Conservation (phyloP, 1,140 invertebrate genomes). For the Chironomus tepperi region DNA sequence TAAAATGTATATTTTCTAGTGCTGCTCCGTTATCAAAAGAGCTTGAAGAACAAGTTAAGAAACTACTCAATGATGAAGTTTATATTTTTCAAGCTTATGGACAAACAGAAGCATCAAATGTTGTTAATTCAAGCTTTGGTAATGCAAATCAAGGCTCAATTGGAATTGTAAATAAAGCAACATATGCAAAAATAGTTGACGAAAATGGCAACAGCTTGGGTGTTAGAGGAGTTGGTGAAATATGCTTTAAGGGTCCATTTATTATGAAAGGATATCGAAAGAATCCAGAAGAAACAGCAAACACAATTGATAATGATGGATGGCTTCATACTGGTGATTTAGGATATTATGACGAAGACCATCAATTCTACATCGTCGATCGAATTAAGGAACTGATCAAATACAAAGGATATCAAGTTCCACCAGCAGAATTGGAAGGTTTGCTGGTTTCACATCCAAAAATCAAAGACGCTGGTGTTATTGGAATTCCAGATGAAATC, state of each 20-base stretch:
- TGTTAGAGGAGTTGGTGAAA: constrained; percentile 48
- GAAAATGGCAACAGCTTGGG: constrained; percentile 46
- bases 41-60: constrained; percentile 37
- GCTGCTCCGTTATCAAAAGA: constrained; percentile 43
- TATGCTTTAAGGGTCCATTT: constrained; percentile 49
- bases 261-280: constrained; percentile 57
- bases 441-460: constrained; percentile 52
- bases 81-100: constrained; percentile 42
- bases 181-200: constrained; percentile 48
- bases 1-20: constrained; percentile 49
- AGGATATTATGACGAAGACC: constrained; percentile 61
- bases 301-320: constrained; percentile 55
- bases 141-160: constrained; percentile 43
- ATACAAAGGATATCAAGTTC: constrained; percentile 76
- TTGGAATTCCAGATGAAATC: constrained; percentile 52
- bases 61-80: constrained; percentile 40
- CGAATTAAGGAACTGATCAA: constrained; percentile 82
- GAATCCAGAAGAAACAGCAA: constrained; percentile 48
- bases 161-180: constrained; percentile 45
- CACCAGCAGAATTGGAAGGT: constrained; percentile 65
- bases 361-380: constrained; percentile 64
- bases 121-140: constrained; percentile 39
- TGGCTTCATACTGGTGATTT: constrained; percentile 77
- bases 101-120: constrained; percentile 28
- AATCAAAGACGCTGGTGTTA: constrained; percentile 57